Evolutionary conservation across 2,797 vertebrate genomes (phyloP).

Genomic region (Chloroceryle inda): DNA sequence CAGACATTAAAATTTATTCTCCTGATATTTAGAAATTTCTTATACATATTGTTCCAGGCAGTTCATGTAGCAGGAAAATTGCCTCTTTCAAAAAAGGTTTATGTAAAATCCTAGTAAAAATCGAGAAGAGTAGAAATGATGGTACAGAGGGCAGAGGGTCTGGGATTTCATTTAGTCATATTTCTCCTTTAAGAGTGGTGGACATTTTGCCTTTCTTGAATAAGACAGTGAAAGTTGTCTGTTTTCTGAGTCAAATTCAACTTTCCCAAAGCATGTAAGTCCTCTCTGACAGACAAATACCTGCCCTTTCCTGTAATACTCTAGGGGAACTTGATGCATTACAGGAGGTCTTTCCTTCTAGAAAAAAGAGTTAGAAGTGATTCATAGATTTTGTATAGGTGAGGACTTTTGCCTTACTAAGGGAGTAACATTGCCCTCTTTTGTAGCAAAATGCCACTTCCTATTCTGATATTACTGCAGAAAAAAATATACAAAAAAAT

Average conservation of each 20-base stretch:
- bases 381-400: not conserved
- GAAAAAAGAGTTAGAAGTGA: not conserved
- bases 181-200: not conserved
- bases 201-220: not conserved
- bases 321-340: not conserved
- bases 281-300: not conserved
- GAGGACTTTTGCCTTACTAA: not conserved
- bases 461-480: not conserved
- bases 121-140: not conserved
- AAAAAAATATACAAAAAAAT: not conserved
- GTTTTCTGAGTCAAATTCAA: not conserved
- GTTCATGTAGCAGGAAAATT: not conserved
- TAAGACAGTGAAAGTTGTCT: not conserved
- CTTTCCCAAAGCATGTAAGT: not conserved
- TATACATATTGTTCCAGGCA: not conserved
- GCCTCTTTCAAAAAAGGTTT: not conserved
- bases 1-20: slow-evolving; percentile 61
- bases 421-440: not conserved
- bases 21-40: not conserved
- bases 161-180: not conserved
- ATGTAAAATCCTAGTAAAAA: not conserved
- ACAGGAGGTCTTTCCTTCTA: not conserved
- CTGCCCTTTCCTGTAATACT: not conserved
- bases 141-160: not conserved
- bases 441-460: not conserved